Conservation (phyloP, 2,888 invertebrate genomes). For the Pandemis cinnamomeana region DNA sequence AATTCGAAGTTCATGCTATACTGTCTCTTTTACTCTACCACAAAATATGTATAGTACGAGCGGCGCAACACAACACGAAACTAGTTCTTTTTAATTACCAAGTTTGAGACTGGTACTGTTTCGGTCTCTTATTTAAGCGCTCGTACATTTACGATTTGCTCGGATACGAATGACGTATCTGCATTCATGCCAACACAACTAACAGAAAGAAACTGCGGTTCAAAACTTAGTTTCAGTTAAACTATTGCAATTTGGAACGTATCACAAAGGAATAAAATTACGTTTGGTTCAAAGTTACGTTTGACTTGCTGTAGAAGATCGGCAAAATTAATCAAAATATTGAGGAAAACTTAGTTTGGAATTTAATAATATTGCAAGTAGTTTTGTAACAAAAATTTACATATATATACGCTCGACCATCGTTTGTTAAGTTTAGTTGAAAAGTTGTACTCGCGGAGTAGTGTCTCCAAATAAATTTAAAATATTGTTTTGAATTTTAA, state of each 20-base stretch:
- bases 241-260: background rate
- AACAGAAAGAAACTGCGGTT: background rate
- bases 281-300: background rate
- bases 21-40: too few species aligned
- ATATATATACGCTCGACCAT: background rate
- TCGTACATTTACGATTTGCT: too few species aligned
- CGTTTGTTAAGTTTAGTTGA: background rate
- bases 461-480: background rate
- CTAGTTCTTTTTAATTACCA: too few species aligned
- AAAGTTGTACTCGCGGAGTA: background rate
- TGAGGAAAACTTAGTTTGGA: slow-evolving; percentile 1
- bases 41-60: too few species aligned
- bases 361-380: background rate
- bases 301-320: background rate
- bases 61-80: too few species aligned
- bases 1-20: too few species aligned
- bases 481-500: background rate
- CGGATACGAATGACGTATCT: background rate
- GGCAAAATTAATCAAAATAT: background rate
- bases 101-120: too few species aligned
- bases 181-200: background rate
- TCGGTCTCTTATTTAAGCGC: too few species aligned
- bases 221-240: background rate
- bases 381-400: background rate
- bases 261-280: background rate